Conservation (phyloP, 2,888 invertebrate genomes). For the Cloeon dipterum region DNA sequence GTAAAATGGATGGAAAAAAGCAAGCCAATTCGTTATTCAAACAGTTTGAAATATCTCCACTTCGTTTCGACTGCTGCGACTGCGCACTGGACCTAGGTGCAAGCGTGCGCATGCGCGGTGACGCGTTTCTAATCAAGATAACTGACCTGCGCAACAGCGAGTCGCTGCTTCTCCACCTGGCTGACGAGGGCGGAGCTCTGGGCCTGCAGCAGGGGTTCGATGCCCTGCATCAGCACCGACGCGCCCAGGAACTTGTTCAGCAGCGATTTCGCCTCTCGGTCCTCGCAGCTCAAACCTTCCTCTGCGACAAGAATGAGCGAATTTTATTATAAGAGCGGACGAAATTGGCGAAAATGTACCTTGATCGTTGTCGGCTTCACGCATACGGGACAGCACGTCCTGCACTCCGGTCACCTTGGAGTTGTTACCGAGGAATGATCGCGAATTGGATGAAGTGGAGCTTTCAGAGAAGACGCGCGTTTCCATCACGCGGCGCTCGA, state of each 20-base stretch:
- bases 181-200: slow-evolving; percentile 13
- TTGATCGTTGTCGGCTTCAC: slow-evolving; percentile 39
- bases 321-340: background rate
- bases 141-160: too few relatives aligned
- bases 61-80: too few relatives aligned
- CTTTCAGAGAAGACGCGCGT: too few relatives aligned
- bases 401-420: slow-evolving; percentile 47
- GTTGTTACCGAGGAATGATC: slow-evolving; percentile 45
- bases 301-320: background rate
- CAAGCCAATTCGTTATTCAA: too few relatives aligned
- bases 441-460: background rate
- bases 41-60: too few relatives aligned
- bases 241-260: slow-evolving; percentile 67
- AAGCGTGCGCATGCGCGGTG: too few relatives aligned
- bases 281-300: slow-evolving; percentile 28
- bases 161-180: slow-evolving; percentile 13
- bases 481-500: too few relatives aligned
- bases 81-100: too few relatives aligned
- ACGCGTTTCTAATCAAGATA: too few relatives aligned
- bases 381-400: slow-evolving; percentile 56
- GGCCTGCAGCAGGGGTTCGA: slow-evolving; percentile 26
- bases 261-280: slow-evolving; percentile 46
- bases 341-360: slow-evolving; percentile 18
- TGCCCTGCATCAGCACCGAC: slow-evolving; percentile 54
- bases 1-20: too few relatives aligned